These are phyloP conservation scores for Aix galericulata DNA, from an alignment of 2,113 vertebrate genomes.

Conservation along the genomic window DNA sequence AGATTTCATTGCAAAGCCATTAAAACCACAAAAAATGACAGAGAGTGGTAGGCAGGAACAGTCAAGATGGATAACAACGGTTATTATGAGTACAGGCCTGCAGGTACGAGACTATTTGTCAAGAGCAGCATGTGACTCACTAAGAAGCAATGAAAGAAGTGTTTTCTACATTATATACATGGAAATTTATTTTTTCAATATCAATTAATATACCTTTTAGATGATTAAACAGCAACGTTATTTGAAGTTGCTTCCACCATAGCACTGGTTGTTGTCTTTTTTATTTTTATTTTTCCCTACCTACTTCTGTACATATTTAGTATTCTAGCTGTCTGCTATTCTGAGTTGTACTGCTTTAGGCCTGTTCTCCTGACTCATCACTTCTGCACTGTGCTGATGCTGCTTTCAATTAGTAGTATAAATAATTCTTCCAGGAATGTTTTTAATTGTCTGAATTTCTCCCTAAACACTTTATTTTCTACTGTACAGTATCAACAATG, in stretches of 20 bases:
- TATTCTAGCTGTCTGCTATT: background rate
- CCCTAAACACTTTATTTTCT: background rate
- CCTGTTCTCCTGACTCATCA: constrained; percentile 6
- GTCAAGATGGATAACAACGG: constrained; percentile 83
- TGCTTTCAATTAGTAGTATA: background rate
- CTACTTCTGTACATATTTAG: background rate
- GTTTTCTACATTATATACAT: background rate
- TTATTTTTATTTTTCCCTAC: background rate
- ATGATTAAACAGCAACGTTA: background rate
- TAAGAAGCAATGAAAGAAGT: background rate
- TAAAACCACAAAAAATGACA: constrained; percentile 51
- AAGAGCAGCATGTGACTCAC: background rate
- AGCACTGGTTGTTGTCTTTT: background rate
- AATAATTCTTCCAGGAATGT: background rate
- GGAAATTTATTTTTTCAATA: background rate
- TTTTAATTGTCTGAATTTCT: background rate
- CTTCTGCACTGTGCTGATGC: background rate
- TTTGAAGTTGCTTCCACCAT: background rate
- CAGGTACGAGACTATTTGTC: constrained; percentile 72
- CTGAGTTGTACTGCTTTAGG: background rate
- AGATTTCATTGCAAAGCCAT: background rate
- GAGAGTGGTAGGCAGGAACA: constrained; percentile 45
- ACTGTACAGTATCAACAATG: background rate
- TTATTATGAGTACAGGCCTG: constrained; percentile 85
- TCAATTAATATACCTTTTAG: background rate